A percentile compares a stretch with the other conserved stretches of the same genome.
Conservation (phyloP, 2,113 vertebrate genomes). For the Lycocorax pyrrhopterus region DNA sequence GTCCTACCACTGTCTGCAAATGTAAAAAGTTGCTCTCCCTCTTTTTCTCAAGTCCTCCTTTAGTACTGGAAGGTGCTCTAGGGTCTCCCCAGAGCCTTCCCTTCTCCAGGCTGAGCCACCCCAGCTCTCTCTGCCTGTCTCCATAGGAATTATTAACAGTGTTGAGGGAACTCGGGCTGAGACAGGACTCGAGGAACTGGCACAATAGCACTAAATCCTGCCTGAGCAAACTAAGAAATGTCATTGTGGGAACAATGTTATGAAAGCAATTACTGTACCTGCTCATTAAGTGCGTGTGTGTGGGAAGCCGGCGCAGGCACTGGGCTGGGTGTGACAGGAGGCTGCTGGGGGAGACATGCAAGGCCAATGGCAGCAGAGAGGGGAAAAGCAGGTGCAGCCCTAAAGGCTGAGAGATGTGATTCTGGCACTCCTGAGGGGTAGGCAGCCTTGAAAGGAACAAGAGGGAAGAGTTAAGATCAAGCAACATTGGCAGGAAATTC, state of each 20-base stretch:
- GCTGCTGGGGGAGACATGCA: neutral
- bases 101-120: neutral
- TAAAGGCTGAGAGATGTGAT: constrained; percentile 4
- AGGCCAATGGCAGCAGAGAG: neutral
- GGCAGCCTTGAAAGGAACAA: neutral
- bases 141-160: neutral
- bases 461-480: neutral
- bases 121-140: neutral
- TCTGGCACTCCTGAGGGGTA: neutral
- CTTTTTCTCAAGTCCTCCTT: neutral
- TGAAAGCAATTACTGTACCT: constrained; percentile 33
- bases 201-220: neutral
- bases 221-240: constrained; percentile 42
- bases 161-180: neutral
- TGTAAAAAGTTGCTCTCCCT: neutral
- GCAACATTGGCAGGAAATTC: neutral
- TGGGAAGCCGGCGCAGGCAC: neutral
- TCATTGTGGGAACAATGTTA: constrained; percentile 39
- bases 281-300: neutral
- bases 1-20: neutral
- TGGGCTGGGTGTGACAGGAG: neutral
- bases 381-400: constrained; percentile 13
- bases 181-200: neutral
- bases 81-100: neutral
- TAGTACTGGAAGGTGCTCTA: neutral